phyloP scores from a whole-genome alignment of 2,113 vertebrate genomes.

The Uria lomvia region DNA sequence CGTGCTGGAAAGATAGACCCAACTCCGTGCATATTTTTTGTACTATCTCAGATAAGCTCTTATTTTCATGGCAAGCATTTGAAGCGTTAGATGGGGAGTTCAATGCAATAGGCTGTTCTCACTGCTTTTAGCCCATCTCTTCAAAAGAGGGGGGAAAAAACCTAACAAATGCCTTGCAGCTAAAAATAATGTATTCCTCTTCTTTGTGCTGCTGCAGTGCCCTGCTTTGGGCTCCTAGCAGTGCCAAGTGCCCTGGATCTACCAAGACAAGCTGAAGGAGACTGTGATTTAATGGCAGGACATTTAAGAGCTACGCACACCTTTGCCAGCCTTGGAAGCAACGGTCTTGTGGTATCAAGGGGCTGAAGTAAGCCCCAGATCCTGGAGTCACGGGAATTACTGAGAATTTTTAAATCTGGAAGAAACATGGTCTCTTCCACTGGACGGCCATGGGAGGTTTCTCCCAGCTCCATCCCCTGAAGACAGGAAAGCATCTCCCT shows the following conservation, averaged over 20 bases:
- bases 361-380: background rate
- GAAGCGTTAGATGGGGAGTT: background rate
- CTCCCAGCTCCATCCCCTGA: background rate
- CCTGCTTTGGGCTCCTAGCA: background rate
- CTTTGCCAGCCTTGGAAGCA: background rate
- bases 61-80: background rate
- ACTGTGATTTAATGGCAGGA: background rate
- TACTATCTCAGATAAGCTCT: background rate
- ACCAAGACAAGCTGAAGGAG: background rate
- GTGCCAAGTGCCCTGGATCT: background rate
- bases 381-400: background rate
- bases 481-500: background rate
- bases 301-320: background rate
- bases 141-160: background rate
- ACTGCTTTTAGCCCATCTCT: background rate
- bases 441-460: background rate
- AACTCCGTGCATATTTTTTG: background rate
- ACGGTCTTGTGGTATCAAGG: background rate
- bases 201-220: background rate
- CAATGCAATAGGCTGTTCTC: background rate
- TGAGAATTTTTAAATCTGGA: background rate
- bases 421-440: background rate
- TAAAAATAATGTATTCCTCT: background rate
- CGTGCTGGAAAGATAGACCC: background rate
- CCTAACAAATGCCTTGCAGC: background rate